Conservation (phyloP, 2,797 vertebrate species). For the Pterois miles region DNA sequence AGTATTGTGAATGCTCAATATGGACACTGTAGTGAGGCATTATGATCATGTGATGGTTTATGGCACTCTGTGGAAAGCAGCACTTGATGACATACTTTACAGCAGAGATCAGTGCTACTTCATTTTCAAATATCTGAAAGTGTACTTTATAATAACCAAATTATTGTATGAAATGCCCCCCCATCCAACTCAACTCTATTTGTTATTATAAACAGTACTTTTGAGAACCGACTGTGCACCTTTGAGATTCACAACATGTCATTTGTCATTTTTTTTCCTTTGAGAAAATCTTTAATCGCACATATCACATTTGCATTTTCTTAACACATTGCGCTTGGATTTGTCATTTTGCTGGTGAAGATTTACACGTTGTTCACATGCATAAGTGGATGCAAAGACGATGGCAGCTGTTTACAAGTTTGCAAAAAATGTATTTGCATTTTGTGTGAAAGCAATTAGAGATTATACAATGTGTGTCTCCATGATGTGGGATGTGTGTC, state of each 20-base stretch:
- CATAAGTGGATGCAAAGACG: neutral
- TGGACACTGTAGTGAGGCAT: neutral
- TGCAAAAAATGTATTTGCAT: neutral
- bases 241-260: neutral
- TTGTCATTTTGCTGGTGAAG: neutral
- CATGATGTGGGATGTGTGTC: neutral
- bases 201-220: neutral
- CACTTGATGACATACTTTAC: slow-evolving; percentile 6
- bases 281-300: neutral
- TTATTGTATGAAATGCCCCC: no score
- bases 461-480: neutral
- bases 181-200: neutral
- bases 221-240: neutral
- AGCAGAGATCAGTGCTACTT: slow-evolving; percentile 10
- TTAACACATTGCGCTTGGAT: neutral
- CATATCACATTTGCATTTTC: slow-evolving; percentile 5
- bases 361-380: neutral
- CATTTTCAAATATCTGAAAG: neutral
- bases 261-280: neutral
- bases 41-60: neutral
- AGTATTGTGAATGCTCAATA: neutral
- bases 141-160: neutral
- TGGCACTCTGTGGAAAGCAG: neutral
- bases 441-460: neutral
- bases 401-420: neutral